Conservation (phyloP, 2,888 invertebrate genomes). For the Volucella inflata region DNA sequence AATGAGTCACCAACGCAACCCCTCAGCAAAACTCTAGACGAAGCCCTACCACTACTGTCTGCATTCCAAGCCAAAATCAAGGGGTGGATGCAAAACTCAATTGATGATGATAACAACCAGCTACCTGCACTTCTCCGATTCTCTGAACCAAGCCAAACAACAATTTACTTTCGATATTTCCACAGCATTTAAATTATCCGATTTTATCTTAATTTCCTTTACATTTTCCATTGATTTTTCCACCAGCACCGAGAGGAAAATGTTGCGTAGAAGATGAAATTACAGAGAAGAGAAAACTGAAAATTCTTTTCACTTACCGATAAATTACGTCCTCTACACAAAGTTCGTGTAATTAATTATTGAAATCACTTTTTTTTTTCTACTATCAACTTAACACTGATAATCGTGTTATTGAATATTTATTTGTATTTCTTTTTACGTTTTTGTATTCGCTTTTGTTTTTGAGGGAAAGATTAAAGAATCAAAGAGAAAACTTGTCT, state of each 20-base stretch:
- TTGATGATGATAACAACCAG: not conserved
- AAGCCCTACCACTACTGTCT: not conserved
- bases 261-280: conserved; percentile 51
- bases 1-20: conserved; percentile 30
- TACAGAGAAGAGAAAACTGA: not conserved
- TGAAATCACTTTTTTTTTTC: conserved; percentile 46
- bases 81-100: conserved; percentile 43
- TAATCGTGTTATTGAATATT: conserved; percentile 34
- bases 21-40: not conserved
- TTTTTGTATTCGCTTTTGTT: conserved; percentile 20
- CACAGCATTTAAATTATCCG: not conserved
- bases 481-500: not conserved
- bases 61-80: conserved; percentile 24
- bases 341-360: conserved; percentile 19
- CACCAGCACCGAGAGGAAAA: conserved; percentile 2
- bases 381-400: conserved; percentile 52
- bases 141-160: conserved; percentile 5
- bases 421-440: conserved; percentile 33
- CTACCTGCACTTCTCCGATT: conserved; percentile 3
- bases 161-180: not conserved
- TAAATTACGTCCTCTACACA: conserved; percentile 6
- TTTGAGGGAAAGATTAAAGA: conserved; percentile 15
- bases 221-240: conserved; percentile 61
- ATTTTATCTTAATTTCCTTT: conserved; percentile 16
- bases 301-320: conserved; percentile 47